A percentile compares a stretch with the other conserved stretches of the same genome.
Evolutionary conservation across 1,140 invertebrate species (phyloP).

Genomic region (Octopus bimaculoides): DNA sequence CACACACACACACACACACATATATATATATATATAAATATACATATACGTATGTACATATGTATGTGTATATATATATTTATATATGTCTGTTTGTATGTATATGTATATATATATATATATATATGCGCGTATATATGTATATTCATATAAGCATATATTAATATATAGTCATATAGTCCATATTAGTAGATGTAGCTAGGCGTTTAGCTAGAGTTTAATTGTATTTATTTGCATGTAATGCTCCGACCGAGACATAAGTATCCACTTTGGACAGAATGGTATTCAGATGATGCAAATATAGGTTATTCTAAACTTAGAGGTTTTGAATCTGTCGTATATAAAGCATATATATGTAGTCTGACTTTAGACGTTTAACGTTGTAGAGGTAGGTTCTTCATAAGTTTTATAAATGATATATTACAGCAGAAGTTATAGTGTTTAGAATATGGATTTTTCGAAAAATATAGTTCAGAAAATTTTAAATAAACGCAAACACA

Average conservation of each 20-base stretch:
- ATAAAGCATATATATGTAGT: too few relatives aligned
- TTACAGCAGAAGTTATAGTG: too few relatives aligned
- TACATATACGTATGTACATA: neutral
- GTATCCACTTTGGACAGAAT: neutral
- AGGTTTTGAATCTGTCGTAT: neutral
- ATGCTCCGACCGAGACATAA: neutral
- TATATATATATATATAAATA: neutral
- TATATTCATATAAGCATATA: neutral
- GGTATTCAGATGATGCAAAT: neutral
- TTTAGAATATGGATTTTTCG: too few relatives aligned
- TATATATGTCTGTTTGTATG: neutral
- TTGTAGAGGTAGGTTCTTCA: too few relatives aligned
- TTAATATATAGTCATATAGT: neutral
- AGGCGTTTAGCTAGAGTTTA: neutral
- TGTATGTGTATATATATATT: neutral
- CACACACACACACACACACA: neutral
- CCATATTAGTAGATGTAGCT: neutral
- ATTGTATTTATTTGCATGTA: neutral
- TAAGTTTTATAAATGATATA: too few relatives aligned
- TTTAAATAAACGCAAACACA: too few relatives aligned
- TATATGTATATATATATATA: neutral
- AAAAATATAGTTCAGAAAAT: too few relatives aligned
- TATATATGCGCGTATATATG: neutral
- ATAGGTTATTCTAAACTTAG: neutral
- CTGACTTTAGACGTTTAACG: too few relatives aligned